Conservation (phyloP, 2,888 invertebrate genomes). For the Epicampocera succincta region DNA sequence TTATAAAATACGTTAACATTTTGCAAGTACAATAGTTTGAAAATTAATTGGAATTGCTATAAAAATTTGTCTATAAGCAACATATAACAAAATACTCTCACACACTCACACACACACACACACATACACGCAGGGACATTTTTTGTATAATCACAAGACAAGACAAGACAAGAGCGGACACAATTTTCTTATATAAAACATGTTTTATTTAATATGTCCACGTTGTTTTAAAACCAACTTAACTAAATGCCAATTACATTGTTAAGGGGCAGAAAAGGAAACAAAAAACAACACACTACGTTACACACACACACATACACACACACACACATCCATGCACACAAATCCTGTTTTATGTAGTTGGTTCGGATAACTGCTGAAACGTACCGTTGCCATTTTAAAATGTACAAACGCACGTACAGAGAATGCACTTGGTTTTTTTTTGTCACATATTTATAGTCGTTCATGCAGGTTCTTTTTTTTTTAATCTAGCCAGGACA, state of each 20-base stretch:
- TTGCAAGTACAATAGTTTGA: constrained; percentile 6
- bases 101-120: neutral
- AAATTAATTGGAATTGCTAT: constrained; percentile 20
- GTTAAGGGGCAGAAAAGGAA: constrained; percentile 27
- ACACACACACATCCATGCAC: neutral
- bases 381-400: neutral
- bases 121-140: neutral
- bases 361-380: neutral
- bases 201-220: constrained; percentile 48
- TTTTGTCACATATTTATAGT: constrained; percentile 64
- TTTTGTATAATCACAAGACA: neutral
- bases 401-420: constrained; percentile 42
- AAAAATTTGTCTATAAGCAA: neutral
- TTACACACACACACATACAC: neutral
- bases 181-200: constrained; percentile 29
- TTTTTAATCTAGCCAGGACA: constrained; percentile 28
- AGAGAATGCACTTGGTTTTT: neutral
- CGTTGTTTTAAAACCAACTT: constrained; percentile 34
- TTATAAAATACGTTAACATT: constrained; percentile 24
- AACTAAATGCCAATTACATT: constrained; percentile 58
- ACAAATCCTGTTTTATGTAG: neutral
- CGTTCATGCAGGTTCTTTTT: constrained; percentile 38
- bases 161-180: neutral
- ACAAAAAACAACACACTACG: neutral
- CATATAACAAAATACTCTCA: too few species aligned